These are phyloP conservation scores for Bombus difficillimus DNA, from an alignment of 1,140 invertebrate genomes.

Conservation along the genomic window DNA sequence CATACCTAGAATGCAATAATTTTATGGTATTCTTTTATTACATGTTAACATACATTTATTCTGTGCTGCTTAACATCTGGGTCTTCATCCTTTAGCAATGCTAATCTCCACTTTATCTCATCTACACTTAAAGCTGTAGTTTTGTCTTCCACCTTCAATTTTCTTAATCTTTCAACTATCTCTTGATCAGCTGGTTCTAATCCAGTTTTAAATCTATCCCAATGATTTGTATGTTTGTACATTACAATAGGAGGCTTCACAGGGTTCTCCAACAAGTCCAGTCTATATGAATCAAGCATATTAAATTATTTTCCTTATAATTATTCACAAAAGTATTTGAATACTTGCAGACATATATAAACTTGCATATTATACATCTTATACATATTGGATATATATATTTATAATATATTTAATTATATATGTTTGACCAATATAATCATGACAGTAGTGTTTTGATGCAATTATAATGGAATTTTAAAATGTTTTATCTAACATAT, in stretches of 20 bases:
- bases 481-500: neutral
- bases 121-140: conserved; percentile 70
- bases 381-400: neutral
- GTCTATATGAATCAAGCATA: conserved; percentile 47
- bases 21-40: neutral
- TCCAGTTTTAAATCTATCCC: conserved; percentile 76
- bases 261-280: conserved; percentile 78
- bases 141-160: conserved; percentile 76
- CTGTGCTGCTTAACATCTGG: conserved; percentile 55
- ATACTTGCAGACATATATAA: neutral
- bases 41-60: conserved; percentile 61
- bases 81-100: conserved; percentile 75
- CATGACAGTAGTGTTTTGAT: too few species aligned
- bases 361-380: neutral
- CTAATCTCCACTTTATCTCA: conserved; percentile 78
- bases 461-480: neutral
- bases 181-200: conserved; percentile 77
- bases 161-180: conserved; percentile 78
- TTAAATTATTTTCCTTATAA: neutral
- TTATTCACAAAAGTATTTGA: neutral
- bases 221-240: conserved; percentile 73
- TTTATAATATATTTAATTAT: too few species aligned
- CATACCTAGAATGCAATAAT: neutral
- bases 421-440: too few species aligned
- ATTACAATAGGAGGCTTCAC: conserved; percentile 78